Conservation (phyloP, 2,888 invertebrate species). For the Erebia aethiops region DNA sequence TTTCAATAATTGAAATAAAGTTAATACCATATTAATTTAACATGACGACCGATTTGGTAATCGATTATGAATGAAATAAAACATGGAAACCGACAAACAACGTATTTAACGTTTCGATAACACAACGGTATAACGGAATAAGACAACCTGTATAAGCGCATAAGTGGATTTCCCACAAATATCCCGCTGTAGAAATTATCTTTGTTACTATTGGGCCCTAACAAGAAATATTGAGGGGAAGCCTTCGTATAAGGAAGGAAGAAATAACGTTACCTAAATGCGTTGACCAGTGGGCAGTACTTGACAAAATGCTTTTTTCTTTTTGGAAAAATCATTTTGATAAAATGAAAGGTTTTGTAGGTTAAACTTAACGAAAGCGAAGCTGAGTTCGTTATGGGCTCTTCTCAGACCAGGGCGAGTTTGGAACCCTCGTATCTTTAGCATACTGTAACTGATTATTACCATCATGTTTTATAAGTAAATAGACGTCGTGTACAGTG, state of each 20-base stretch:
- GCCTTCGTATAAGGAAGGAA: constrained; percentile 47
- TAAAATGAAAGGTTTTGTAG: too few species aligned
- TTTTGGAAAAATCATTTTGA: neutral
- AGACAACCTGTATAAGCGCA: constrained; percentile 35
- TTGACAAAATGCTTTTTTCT: constrained; percentile 2
- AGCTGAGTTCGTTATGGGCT: too few species aligned
- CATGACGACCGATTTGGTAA: too few species aligned
- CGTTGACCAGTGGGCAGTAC: constrained; percentile 13
- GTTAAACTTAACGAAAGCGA: too few species aligned
- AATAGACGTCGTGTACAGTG: too few species aligned
- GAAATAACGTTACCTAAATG: constrained; percentile 26
- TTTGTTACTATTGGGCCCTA: constrained; percentile 66
- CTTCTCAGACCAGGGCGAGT: too few species aligned
- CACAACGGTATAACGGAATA: neutral
- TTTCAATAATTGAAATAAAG: too few species aligned
- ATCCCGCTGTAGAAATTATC: constrained; percentile 60
- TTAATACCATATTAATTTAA: too few species aligned
- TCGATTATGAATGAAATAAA: neutral
- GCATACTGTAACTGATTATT: too few species aligned
- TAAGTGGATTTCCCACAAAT: constrained; percentile 66
- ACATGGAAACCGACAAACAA: neutral
- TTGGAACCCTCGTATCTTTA: too few species aligned
- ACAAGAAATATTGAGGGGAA: constrained; percentile 68
- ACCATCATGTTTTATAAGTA: too few species aligned
- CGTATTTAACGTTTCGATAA: too few species aligned